Evolutionary conservation across 2,888 invertebrate genomes (phyloP).

Genomic region (Acronicta alni): DNA sequence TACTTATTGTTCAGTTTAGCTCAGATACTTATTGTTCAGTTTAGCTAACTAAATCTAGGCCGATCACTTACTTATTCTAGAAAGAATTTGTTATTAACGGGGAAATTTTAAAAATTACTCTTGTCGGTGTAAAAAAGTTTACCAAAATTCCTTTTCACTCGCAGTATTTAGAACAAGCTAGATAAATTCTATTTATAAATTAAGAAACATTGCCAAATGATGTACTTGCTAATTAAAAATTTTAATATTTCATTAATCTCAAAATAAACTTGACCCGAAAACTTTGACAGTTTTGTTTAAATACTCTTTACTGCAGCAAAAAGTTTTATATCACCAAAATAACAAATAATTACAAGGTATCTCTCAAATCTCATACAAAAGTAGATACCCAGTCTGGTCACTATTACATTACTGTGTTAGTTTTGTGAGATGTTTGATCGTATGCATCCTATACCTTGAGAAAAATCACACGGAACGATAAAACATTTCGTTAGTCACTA

Average conservation of each 20-base stretch:
- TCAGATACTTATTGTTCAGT: constrained; percentile 31
- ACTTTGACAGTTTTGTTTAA: no score
- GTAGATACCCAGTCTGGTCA: constrained; percentile 4
- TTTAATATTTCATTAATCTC: no score
- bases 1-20: constrained; percentile 14
- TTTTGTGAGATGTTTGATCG: constrained; percentile 29
- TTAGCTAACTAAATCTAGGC: constrained; percentile 33
- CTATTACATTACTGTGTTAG: constrained; percentile 18
- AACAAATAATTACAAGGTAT: no score
- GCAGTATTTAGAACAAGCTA: no score
- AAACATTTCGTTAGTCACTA: constrained; percentile 36
- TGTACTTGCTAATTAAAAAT: no score
- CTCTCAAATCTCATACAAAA: neutral
- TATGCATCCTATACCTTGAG: constrained; percentile 33
- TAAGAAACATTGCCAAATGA: no score
- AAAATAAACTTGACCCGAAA: no score
- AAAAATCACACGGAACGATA: constrained; percentile 49
- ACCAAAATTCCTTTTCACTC: no score
- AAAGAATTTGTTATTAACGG: constrained; percentile 21
- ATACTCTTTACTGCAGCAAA: no score
- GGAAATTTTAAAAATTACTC: constrained; percentile 17
- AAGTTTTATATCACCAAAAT: no score
- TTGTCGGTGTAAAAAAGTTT: no score
- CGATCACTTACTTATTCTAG: constrained; percentile 20
- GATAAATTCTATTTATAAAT: no score